phyloP scores from a whole-genome alignment of 1,140 invertebrate species.

The Hypothenemus hampei region DNA sequence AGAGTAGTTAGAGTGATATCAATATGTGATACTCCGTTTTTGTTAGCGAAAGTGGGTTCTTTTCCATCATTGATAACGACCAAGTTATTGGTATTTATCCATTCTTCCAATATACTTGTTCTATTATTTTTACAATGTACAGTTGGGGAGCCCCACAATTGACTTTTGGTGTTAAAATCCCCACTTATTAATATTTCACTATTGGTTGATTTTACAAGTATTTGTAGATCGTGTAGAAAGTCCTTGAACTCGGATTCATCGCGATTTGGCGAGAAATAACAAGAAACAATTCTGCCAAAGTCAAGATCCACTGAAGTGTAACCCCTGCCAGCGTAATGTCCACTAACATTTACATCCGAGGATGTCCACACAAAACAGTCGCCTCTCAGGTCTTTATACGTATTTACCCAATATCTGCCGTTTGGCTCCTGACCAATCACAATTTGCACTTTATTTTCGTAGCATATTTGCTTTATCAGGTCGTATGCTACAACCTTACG shows the following conservation, averaged over 20 bases:
- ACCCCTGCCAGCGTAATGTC: too few relatives aligned
- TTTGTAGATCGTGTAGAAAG: not conserved
- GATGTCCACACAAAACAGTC: too few relatives aligned
- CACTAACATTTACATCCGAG: too few relatives aligned
- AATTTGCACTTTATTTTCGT: too few relatives aligned
- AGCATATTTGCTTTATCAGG: too few relatives aligned
- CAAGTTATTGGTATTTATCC: not conserved
- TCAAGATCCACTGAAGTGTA: not conserved
- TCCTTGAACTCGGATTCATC: not conserved
- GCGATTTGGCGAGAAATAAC: constrained; percentile 1
- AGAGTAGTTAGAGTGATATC: not conserved
- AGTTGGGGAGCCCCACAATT: not conserved
- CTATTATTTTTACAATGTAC: not conserved
- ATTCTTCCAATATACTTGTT: not conserved
- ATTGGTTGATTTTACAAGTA: not conserved
- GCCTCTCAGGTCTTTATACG: too few relatives aligned
- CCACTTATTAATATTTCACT: not conserved
- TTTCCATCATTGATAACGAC: not conserved
- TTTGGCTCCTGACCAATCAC: too few relatives aligned
- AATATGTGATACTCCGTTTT: not conserved
- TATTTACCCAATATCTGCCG: too few relatives aligned
- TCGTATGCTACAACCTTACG: too few relatives aligned
- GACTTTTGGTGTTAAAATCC: not conserved
- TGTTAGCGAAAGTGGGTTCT: not conserved
- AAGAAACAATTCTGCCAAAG: not conserved